phyloP scores from a whole-genome alignment of 2,113 vertebrate species.

The Melanostigma gelatinosum region DNA sequence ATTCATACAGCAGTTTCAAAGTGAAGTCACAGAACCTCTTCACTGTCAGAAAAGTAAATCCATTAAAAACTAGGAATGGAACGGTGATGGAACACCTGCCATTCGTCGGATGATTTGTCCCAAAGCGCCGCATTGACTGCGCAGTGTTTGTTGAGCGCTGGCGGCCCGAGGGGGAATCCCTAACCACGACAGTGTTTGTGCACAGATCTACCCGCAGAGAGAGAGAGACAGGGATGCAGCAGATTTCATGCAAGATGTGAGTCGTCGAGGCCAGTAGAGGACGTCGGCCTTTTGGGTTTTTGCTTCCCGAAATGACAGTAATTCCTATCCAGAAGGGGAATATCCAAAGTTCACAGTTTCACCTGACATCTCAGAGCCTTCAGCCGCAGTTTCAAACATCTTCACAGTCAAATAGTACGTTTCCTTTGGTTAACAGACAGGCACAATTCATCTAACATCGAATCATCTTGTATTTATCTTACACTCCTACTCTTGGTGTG shows the following conservation, averaged over 20 bases:
- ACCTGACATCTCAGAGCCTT: not conserved
- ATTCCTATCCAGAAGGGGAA: slow-evolving; percentile 14
- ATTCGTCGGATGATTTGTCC: slow-evolving; percentile 50
- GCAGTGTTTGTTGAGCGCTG: slow-evolving; percentile 30
- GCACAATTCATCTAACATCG: not conserved
- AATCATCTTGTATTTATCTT: not conserved
- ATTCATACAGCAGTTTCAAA: slow-evolving; percentile 52
- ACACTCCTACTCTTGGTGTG: not conserved
- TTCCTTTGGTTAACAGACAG: not conserved
- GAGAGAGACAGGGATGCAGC: slow-evolving; percentile 18
- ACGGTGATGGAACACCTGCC: slow-evolving; percentile 55
- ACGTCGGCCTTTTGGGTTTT: slow-evolving; percentile 37
- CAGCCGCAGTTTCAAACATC: not conserved
- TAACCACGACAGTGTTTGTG: slow-evolving; percentile 51
- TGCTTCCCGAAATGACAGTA: slow-evolving; percentile 25
- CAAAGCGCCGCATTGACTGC: slow-evolving; percentile 11
- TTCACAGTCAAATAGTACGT: not conserved
- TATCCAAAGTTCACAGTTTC: not conserved
- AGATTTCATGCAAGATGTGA: slow-evolving; percentile 55
- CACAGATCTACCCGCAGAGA: slow-evolving; percentile 48
- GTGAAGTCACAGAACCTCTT: slow-evolving; percentile 40
- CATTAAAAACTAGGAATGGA: slow-evolving; percentile 50
- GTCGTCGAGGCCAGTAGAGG: slow-evolving; percentile 35
- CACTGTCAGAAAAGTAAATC: slow-evolving; percentile 46
- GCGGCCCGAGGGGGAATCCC: slow-evolving; percentile 51